phyloP scores from a whole-genome alignment of 2,888 invertebrate genomes.

The Hirtodrosophila histrioides region DNA sequence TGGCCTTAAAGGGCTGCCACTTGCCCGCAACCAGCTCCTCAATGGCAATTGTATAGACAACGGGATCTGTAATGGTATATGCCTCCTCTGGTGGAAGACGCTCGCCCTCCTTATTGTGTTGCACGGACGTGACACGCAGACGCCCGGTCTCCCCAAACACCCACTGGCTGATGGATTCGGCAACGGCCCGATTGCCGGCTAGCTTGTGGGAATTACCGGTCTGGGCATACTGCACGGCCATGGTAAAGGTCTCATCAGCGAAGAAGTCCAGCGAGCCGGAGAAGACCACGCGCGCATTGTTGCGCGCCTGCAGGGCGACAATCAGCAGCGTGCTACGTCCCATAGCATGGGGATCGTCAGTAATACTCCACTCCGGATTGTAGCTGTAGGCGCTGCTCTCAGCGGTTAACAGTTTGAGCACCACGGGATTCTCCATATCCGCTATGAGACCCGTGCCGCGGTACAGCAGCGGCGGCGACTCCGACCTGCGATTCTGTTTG shows the following conservation, averaged over 20 bases:
- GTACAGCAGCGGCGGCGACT: constrained; percentile 91
- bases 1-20: constrained; percentile 96
- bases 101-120: constrained; percentile 94
- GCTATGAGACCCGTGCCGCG: constrained; percentile 96
- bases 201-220: constrained; percentile 87
- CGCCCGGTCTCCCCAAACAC: constrained; percentile 98
- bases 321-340: constrained; percentile 96
- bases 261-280: constrained; percentile 98
- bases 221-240: constrained; percentile 91
- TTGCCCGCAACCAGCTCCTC: constrained; percentile 92
- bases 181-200: constrained; percentile 95
- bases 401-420: constrained; percentile 94
- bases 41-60: constrained; percentile 96
- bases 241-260: constrained; percentile 96
- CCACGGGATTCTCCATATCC: constrained; percentile 96
- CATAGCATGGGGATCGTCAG: constrained; percentile 98
- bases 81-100: constrained; percentile 90
- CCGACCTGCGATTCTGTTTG: constrained; percentile 84
- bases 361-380: constrained; percentile 92
- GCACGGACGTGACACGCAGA: constrained; percentile 93
- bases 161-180: constrained; percentile 94
- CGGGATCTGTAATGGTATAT: constrained; percentile 98
- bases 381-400: constrained; percentile 98
- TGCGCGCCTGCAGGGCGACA: constrained; percentile 98
- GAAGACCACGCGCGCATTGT: constrained; percentile 98